Evolutionary conservation across 2,888 invertebrate genomes (phyloP), one percentile per base, ranked within the genome.

Genomic region (Nymphalis polychloros): DNA sequence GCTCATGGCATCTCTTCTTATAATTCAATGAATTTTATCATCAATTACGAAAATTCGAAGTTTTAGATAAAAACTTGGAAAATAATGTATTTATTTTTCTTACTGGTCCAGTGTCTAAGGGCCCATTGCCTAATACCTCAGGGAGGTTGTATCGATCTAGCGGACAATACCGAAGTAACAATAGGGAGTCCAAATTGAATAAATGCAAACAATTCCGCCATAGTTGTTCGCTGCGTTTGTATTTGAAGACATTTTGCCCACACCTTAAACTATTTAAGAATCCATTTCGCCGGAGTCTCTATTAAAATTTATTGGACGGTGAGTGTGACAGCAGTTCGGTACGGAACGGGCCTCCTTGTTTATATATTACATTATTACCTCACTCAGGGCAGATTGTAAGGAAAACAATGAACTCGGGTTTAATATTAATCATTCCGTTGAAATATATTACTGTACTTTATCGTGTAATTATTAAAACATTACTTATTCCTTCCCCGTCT

Each of bases 281-380:
- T 68, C 65, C 68, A 68, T 68, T 71, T 63, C 59, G 31, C 59
- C 53, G 59, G 64, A 59, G 70, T 57, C 53, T 50, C 50, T 64
- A 68, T 71, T 73, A 68, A 69, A 73, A 69, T 73, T 68, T 69
- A 71, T 70, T 52, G 52, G 63, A n/a, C 67, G 70, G 61, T 66
- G 65, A 73, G 53, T 61, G 78, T 77, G 76, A 76, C 77, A 75
- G 74, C 75, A 46, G 52, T 50, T 53, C 17, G 78, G 76, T 75
- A 73, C 76, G 71, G 70, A 63, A 75, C 83, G 84, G 81, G 60
- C 55, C 61, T 61, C 23, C 86, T 89, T 87, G 84, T 86, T 87
- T 89, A 89, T 89, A 87, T 88, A 88, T 87, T 83, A 85, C 86
- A 84, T 88, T 89, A 87, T 86, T 85, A 85, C 86, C 88, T 84